Conservation (phyloP, 2,888 invertebrate species). For the Pseudeuparius sepicola region DNA sequence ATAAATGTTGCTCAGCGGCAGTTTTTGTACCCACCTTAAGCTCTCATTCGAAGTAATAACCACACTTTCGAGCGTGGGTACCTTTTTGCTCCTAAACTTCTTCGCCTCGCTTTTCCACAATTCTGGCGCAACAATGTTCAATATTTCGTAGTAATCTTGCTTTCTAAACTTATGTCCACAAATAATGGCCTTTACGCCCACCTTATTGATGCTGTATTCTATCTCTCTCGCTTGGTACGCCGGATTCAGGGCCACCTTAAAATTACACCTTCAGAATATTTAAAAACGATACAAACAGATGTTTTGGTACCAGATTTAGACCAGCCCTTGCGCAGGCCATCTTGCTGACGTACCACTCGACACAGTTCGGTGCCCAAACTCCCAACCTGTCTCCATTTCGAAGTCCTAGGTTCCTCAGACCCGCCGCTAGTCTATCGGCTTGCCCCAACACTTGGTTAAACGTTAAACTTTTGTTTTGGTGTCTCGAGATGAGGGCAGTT, state of each 20-base stretch:
- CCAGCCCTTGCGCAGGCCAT: constrained; percentile 65
- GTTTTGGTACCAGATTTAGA: constrained; percentile 48
- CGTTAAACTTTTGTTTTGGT: constrained; percentile 44
- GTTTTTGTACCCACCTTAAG: constrained; percentile 49
- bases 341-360: constrained; percentile 66
- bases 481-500: constrained; percentile 47
- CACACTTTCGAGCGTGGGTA: constrained; percentile 46
- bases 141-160: constrained; percentile 56
- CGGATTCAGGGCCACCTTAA: constrained; percentile 67
- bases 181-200: constrained; percentile 56
- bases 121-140: constrained; percentile 51
- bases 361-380: constrained; percentile 68
- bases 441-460: constrained; percentile 43
- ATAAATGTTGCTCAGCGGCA: too few relatives aligned
- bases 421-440: constrained; percentile 61
- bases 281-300: constrained; percentile 7
- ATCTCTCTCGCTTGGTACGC: constrained; percentile 60
- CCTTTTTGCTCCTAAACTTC: constrained; percentile 38
- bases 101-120: constrained; percentile 41
- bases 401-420: constrained; percentile 55
- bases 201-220: constrained; percentile 61
- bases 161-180: constrained; percentile 51
- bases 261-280: constrained; percentile 13
- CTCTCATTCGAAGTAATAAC: constrained; percentile 46
- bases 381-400: constrained; percentile 64